Conservation (phyloP, 1,140 invertebrate genomes). For the Sycophaga agraensis region DNA sequence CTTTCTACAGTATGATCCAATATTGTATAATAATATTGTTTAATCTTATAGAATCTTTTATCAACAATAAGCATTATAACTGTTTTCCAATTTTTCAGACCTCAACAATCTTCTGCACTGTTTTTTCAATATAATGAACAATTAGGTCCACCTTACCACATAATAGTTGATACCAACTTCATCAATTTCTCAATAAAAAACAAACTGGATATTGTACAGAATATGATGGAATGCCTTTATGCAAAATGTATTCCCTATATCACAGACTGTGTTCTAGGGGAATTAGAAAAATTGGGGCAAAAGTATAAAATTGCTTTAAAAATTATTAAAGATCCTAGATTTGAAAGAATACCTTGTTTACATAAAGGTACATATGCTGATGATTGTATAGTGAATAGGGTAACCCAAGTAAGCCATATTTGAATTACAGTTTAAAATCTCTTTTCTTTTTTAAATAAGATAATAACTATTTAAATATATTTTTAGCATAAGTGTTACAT, state of each 20-base stretch:
- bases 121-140: slow-evolving; percentile 99
- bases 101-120: slow-evolving; percentile 86
- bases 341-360: slow-evolving; percentile 88
- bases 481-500: slow-evolving; percentile 98
- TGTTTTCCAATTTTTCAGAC: slow-evolving; percentile 52
- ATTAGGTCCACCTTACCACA: slow-evolving; percentile 95
- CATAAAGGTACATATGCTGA: slow-evolving; percentile 99
- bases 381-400: slow-evolving; percentile 95
- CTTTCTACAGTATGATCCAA: neutral
- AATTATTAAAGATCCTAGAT: slow-evolving; percentile 94
- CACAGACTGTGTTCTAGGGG: slow-evolving; percentile 98
- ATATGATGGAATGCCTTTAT: slow-evolving; percentile 99
- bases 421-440: neutral
- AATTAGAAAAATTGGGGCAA: slow-evolving; percentile 95
- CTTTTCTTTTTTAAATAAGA: too few species aligned
- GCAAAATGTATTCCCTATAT: slow-evolving; percentile 99
- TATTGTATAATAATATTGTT: slow-evolving; percentile 27
- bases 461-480: slow-evolving; percentile 35
- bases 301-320: slow-evolving; percentile 95
- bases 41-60: neutral
- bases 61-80: too few species aligned
- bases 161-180: slow-evolving; percentile 98
- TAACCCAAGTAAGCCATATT: slow-evolving; percentile 72
- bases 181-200: slow-evolving; percentile 99
- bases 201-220: slow-evolving; percentile 94